These are phyloP conservation scores for Callipepla californica DNA, from an alignment of 2,113 vertebrate genomes.

Conservation along the genomic window DNA sequence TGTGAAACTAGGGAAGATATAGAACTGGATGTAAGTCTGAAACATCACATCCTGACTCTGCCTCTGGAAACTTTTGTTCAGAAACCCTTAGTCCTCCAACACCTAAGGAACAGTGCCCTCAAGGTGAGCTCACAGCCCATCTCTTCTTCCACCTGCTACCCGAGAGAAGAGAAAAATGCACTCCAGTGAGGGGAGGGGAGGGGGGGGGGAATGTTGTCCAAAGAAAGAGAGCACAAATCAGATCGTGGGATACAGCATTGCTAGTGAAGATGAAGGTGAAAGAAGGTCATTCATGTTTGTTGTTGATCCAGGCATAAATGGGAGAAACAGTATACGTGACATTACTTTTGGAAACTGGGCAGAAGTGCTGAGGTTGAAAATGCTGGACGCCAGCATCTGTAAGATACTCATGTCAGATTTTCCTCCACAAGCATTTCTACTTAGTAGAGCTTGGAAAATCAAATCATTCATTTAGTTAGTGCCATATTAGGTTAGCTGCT, in stretches of 20 bases:
- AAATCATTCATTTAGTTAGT: neutral
- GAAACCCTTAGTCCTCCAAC: neutral
- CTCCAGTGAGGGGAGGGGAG: neutral
- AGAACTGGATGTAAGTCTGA: neutral
- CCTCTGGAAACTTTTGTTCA: neutral
- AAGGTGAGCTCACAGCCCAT: rapidly evolving
- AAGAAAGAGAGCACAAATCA: rapidly evolving
- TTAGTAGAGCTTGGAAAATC: neutral
- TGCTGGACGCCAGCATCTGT: neutral
- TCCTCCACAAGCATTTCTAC: neutral
- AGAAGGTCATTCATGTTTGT: neutral
- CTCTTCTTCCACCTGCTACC: neutral
- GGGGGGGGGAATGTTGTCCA: neutral
- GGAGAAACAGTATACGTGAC: neutral
- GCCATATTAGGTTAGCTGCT: neutral
- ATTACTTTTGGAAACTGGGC: neutral
- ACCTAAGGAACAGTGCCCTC: neutral
- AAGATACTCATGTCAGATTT: neutral
- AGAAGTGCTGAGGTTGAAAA: neutral
- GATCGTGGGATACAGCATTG: neutral
- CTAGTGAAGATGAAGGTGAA: neutral
- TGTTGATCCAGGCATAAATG: neutral
- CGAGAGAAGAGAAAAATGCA: rapidly evolving
- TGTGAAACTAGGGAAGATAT: neutral
- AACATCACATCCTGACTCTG: neutral